Evolutionary conservation across 2,113 vertebrate species (phyloP).

Genomic region (Excalfactoria chinensis): DNA sequence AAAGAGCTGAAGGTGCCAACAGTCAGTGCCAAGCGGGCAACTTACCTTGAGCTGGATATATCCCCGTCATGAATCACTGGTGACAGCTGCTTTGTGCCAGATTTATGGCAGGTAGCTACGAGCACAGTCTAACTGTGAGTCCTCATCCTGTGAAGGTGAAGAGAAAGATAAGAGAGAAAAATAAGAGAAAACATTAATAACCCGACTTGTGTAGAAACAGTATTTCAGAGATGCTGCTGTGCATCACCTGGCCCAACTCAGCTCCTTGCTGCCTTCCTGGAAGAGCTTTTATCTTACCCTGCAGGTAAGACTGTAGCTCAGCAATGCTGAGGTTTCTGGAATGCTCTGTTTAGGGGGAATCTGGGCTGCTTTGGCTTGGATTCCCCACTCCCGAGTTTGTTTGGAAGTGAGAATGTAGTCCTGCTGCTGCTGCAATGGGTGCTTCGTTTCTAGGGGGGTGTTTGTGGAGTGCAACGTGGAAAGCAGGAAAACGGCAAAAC

Average conservation of each 20-base stretch:
- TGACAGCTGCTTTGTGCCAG: not conserved
- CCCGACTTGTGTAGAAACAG: not conserved
- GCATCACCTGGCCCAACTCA: not conserved
- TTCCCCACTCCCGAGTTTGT: not conserved
- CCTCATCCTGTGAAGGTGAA: not conserved
- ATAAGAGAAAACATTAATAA: not conserved
- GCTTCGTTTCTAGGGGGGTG: not conserved
- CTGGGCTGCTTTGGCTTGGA: not conserved
- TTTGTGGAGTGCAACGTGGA: not conserved
- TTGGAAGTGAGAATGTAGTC: not conserved
- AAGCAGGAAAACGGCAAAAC: not conserved
- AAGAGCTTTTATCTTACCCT: not conserved
- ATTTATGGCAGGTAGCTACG: not conserved
- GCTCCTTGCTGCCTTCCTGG: not conserved
- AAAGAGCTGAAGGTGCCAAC: not conserved
- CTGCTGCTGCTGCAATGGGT: not conserved
- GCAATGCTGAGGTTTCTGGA: not conserved
- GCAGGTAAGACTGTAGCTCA: not conserved
- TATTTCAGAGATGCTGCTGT: not conserved
- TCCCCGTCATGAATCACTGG: not conserved
- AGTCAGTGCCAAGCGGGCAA: not conserved
- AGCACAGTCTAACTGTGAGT: not conserved
- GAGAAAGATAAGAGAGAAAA: not conserved
- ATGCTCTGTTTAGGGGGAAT: not conserved
- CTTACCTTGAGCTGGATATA: not conserved